phyloP scores from a whole-genome alignment of 2,888 invertebrate genomes.

The Elmis aenea region DNA sequence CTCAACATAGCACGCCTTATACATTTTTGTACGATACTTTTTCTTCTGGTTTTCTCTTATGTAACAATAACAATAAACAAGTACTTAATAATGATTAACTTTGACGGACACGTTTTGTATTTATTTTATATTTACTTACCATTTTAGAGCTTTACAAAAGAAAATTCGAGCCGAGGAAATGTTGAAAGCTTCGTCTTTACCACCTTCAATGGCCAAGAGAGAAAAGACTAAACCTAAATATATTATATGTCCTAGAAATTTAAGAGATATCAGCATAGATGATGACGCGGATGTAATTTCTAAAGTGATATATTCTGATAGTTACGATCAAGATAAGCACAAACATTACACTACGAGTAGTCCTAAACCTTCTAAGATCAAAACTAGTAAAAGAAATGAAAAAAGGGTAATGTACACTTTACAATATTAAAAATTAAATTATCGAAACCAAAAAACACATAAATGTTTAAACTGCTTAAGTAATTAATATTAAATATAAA shows the following conservation, averaged over 20 bases:
- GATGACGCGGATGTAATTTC: conserved; percentile 12
- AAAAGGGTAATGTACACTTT: conserved; percentile 10
- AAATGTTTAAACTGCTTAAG: too few species aligned
- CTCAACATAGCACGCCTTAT: too few species aligned
- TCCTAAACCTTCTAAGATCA: conserved; percentile 47
- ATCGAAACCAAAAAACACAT: too few species aligned
- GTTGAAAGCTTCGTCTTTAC: conserved; percentile 59
- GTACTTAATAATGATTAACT: too few species aligned
- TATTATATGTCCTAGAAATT: conserved; percentile 40
- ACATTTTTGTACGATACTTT: background rate
- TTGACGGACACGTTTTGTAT: too few species aligned
- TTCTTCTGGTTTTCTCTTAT: background rate
- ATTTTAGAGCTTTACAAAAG: conserved; percentile 56
- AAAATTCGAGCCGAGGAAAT: conserved; percentile 67
- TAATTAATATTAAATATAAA: too few species aligned
- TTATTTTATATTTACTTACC: conserved; percentile 1
- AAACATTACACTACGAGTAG: conserved; percentile 53
- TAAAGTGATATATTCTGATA: conserved; percentile 1
- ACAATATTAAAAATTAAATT: too few species aligned
- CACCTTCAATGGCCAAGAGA: conserved; percentile 64
- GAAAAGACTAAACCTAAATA: conserved; percentile 45
- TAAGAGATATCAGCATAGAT: conserved; percentile 31
- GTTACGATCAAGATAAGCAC: too few species aligned
- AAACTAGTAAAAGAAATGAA: conserved; percentile 43
- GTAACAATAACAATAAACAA: too few species aligned